These are phyloP conservation scores for Eristalis arbustorum DNA, from an alignment of 2,888 invertebrate genomes.

Conservation along the genomic window DNA sequence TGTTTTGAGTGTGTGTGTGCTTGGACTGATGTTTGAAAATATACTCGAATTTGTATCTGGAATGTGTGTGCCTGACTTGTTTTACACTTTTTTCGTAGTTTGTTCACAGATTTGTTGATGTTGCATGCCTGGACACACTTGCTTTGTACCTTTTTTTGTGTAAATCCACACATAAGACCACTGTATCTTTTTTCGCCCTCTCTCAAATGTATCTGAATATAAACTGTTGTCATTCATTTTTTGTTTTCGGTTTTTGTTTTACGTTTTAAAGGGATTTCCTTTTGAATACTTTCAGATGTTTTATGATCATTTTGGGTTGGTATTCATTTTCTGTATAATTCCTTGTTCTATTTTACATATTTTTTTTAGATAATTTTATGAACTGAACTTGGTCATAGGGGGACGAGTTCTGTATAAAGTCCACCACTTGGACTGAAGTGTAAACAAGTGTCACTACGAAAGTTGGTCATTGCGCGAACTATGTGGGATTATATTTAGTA, in stretches of 20 bases:
- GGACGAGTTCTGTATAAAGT: too few species aligned
- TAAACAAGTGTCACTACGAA: too few species aligned
- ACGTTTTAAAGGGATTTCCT: neutral
- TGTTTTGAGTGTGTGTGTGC: conserved; percentile 48
- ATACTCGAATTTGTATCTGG: neutral
- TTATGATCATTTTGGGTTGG: neutral
- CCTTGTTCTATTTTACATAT: neutral
- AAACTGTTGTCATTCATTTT: neutral
- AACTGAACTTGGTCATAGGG: too few species aligned
- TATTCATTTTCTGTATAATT: neutral
- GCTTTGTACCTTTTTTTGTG: neutral
- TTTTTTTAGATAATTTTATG: neutral
- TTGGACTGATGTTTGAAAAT: conserved; percentile 11
- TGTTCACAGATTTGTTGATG: neutral
- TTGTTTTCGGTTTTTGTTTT: neutral
- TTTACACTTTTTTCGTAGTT: neutral
- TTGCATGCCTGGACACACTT: neutral
- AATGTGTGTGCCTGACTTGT: neutral
- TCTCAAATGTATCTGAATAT: neutral
- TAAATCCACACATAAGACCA: neutral
- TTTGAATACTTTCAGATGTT: neutral
- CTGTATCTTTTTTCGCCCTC: neutral
- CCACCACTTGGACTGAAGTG: too few species aligned
- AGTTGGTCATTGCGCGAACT: too few species aligned
- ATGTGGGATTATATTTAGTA: too few species aligned